phyloP scores from a whole-genome alignment of 2,113 vertebrate species.

The Urocolius indicus region DNA sequence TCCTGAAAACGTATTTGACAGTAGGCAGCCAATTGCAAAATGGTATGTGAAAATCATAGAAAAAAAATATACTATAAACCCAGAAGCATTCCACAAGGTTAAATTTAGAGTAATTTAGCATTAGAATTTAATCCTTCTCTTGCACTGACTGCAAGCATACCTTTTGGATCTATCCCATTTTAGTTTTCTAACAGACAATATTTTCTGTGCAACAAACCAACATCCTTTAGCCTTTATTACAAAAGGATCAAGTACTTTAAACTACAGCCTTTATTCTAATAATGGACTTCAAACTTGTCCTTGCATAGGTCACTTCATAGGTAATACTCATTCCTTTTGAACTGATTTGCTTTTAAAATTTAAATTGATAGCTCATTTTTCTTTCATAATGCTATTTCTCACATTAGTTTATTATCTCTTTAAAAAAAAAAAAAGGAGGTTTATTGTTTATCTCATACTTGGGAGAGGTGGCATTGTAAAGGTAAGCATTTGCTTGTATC shows the following conservation, averaged over 20 bases:
- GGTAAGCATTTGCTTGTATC: neutral
- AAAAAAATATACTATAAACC: neutral
- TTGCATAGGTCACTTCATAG: neutral
- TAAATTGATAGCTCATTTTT: neutral
- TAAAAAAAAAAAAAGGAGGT: neutral
- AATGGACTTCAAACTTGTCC: neutral
- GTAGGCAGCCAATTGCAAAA: neutral
- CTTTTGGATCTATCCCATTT: neutral
- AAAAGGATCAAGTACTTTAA: neutral
- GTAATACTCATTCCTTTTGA: neutral
- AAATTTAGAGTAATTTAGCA: neutral
- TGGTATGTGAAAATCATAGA: neutral
- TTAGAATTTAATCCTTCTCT: neutral
- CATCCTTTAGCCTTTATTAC: neutral
- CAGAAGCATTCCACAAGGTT: neutral
- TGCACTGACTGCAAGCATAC: fast-evolving
- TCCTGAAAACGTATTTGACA: neutral
- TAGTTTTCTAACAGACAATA: neutral
- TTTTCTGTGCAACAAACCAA: neutral
- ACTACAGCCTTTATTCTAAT: neutral
- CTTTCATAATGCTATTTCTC: neutral
- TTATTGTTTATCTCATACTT: neutral
- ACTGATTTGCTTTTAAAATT: neutral
- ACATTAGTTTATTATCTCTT: neutral
- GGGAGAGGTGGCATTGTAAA: neutral